These are phyloP conservation scores for Thamnophis elegans DNA, from an alignment of 2,797 vertebrate species.

Conservation along the genomic window DNA sequence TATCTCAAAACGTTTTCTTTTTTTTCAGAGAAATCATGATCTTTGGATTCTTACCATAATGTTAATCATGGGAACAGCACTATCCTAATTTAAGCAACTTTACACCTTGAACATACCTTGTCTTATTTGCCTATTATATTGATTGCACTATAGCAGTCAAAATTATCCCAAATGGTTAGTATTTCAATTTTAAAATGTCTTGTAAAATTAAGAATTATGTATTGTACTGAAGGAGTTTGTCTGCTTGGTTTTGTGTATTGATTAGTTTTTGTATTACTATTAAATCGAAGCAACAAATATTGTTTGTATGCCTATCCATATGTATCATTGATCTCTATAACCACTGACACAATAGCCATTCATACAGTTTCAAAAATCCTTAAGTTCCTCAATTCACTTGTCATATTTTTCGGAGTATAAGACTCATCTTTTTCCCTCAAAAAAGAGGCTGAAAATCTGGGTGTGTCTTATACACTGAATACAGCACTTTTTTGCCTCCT, in stretches of 20 bases:
- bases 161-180: not conserved
- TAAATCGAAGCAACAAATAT: not conserved
- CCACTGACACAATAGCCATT: not conserved
- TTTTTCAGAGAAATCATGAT: constrained; percentile 55
- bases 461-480: too few species aligned
- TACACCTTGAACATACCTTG: constrained; percentile 36
- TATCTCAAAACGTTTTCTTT: constrained; percentile 21
- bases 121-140: not conserved
- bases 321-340: not conserved
- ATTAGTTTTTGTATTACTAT: not conserved
- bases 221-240: not conserved
- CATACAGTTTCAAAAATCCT: not conserved
- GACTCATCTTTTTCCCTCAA: too few species aligned
- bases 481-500: too few species aligned
- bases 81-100: constrained; percentile 58
- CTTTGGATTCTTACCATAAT: constrained; percentile 65
- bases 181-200: not conserved
- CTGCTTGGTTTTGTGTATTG: not conserved
- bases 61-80: constrained; percentile 50
- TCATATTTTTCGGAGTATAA: too few species aligned
- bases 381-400: not conserved
- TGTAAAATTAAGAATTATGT: not conserved
- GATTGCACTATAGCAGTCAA: constrained; percentile 6
- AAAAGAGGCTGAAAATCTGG: too few species aligned
- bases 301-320: not conserved